Conservation (phyloP, 2,888 invertebrate genomes). For the Protophormia terraenovae region DNA sequence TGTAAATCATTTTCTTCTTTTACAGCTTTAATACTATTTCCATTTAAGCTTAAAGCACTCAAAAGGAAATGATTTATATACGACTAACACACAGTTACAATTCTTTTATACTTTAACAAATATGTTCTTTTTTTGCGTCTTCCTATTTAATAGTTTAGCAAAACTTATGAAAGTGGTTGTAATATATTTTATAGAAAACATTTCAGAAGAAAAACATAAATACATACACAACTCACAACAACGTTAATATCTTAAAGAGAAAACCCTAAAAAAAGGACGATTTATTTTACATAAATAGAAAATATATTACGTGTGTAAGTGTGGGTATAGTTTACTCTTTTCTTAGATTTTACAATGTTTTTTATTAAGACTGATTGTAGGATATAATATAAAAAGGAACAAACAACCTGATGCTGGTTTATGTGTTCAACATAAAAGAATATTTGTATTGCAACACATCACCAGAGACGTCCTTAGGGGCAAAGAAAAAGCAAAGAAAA, state of each 20-base stretch:
- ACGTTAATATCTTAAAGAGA: background rate
- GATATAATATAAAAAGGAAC: background rate
- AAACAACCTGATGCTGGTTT: conserved; percentile 50
- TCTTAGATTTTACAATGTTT: background rate
- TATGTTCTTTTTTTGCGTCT: too few species aligned
- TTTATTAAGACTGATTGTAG: background rate
- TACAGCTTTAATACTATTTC: background rate
- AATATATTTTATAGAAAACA: conserved; percentile 27
- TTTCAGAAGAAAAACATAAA: conserved; percentile 4
- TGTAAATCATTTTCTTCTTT: background rate
- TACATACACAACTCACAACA: conserved; percentile 9
- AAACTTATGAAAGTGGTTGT: conserved; percentile 29
- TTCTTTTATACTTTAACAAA: conserved; percentile 38
- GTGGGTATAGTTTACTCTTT: background rate
- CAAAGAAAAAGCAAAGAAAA: background rate
- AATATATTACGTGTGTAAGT: background rate
- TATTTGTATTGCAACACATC: conserved; percentile 16
- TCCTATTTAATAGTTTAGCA: conserved; percentile 35
- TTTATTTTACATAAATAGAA: conserved; percentile 2
- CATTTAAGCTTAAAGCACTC: conserved; percentile 31
- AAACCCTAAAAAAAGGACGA: background rate
- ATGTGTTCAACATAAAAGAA: conserved; percentile 16
- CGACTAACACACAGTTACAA: conserved; percentile 20
- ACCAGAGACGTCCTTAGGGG: conserved; percentile 25
- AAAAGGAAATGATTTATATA: conserved; percentile 55